phyloP scores from a whole-genome alignment of 2,888 invertebrate species.

The Sericinus montela region DNA sequence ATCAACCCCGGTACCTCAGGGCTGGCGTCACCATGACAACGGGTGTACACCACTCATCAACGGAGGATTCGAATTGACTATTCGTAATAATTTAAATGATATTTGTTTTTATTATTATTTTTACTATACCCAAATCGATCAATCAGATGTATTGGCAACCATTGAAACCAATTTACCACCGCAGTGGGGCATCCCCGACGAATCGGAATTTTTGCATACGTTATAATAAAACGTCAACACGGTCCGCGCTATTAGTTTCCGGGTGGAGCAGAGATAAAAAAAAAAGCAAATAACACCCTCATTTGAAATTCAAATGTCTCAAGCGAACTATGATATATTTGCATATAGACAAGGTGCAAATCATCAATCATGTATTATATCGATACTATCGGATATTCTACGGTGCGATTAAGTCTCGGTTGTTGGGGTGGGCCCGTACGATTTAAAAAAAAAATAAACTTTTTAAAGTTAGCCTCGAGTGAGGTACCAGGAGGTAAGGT shows the following conservation, averaged over 20 bases:
- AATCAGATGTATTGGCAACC: conserved; percentile 31
- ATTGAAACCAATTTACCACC: conserved; percentile 32
- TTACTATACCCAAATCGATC: conserved; percentile 34
- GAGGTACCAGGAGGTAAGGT: too few species aligned
- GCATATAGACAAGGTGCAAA: conserved; percentile 69
- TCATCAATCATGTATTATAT: conserved; percentile 62
- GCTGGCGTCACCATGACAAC: too few species aligned
- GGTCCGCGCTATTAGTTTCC: conserved; percentile 52
- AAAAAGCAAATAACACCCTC: conserved; percentile 58
- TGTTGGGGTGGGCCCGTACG: not conserved
- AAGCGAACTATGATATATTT: conserved; percentile 55
- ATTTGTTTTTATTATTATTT: too few species aligned
- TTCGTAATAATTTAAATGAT: too few species aligned
- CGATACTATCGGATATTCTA: conserved; percentile 47
- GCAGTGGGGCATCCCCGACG: conserved; percentile 26
- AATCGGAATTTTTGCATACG: conserved; percentile 54
- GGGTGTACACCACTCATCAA: too few species aligned
- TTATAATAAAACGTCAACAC: conserved; percentile 39
- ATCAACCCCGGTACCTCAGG: too few species aligned
- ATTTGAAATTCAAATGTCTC: conserved; percentile 72
- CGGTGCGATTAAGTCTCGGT: conserved; percentile 29
- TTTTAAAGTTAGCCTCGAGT: too few species aligned
- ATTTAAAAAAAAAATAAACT: too few species aligned
- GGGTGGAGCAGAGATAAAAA: conserved; percentile 40
- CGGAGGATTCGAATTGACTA: too few species aligned